Base-by-base conservation (phyloP, 2,113 vertebrate species). In the Rhinolophus sinicus region DNA sequence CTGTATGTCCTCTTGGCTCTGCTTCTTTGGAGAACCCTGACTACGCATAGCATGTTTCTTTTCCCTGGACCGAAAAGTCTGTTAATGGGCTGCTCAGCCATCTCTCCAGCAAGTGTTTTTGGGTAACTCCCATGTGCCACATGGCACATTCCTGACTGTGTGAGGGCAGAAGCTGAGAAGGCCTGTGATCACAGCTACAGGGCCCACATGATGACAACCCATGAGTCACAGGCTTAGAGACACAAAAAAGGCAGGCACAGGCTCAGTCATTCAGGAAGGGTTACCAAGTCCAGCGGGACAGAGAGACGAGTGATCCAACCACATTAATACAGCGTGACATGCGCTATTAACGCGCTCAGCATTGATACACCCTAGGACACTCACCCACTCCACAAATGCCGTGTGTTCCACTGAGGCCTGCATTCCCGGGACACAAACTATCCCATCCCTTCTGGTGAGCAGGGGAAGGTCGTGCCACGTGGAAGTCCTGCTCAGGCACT, bases 251-350 rank as follows among this genome's bases (percentile, higher is more conserved):
- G 54, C 87, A 72, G 52, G 4, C n/a, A 40, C 9, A 44, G 93
- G 28, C 65, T 28, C 77, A 35, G n/a, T 22, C 81, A 72, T 26
- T 40, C 54, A 76, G 85, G 54, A 77, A 60, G n/a, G 54, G 19
- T 35, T 65, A 60, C n/a, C 9, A 11, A 16, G 28, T 69, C 44
- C 38, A 30, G 28, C 0, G 6, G 38, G 40, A 40, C 64, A 35
- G 65, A 70, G 0, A 30, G 40, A 62, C 0, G 3, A 24, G n/a
- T 21, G 10, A 15, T 26, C 8, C 2, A 18, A 33, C 5, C 16
- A 9, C 0, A 8, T 13, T 30, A 3, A 3, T 0, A 19, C 24
- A 40, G 56, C 0, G 6, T 0, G 12, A 56, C 33, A 24, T 3
- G 13, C 3, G 6, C 54, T 16, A 28, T 35, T 1, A 14, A 47